Base-by-base conservation (phyloP, 2,113 vertebrate genomes). In the Castor canadensis region DNA sequence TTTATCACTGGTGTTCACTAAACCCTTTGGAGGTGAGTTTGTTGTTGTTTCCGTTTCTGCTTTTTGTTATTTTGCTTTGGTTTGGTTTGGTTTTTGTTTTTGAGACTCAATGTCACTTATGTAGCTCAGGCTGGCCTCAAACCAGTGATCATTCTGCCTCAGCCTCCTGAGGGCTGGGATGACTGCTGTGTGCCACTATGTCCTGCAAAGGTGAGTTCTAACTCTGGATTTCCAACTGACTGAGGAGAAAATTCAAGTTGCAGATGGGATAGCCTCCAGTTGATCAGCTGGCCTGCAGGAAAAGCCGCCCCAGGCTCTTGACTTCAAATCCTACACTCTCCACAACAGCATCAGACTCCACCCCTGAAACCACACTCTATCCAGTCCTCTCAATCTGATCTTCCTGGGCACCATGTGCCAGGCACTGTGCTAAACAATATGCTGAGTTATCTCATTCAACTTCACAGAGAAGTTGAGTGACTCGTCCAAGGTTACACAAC, bases 271-370 rank as follows among this genome's bases (percentile, higher is more conserved):
- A 22, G n/a, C 64, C 47, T 93, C 49, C 10, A 17, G 66, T 52
- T 32, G 20, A 5, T 30, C n/a, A 32, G 1, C 0, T 3, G 47
- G 58, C 30, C 43, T 6, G 17, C 28, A 22, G 47, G 72, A 84
- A 72, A 76, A 71, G 24, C 22, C 11, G 4, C 9, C 3, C 71
- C 4, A 0, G 49, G 13, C 26, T 71, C 47, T 38, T 1, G 0
- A 20, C 64, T 45, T 69, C 16, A 77, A 30, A 1, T 38, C 62
- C 66, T 52, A 43, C 17, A 56, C 75, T 76, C n/a, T 58, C 81
- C 22, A 28, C 62, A 2, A 20, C 3, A 32, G 58, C 17, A 1
- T 13, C 32, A 15, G 15, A 56, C 24, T 22, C 62, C 19, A 52
- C 60, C 71, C 91, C 73, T 72, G 38, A 94, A 82, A 30, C 66